Base-by-base conservation (phyloP, 1,140 invertebrate genomes). In the Anthonomus grandis region DNA sequence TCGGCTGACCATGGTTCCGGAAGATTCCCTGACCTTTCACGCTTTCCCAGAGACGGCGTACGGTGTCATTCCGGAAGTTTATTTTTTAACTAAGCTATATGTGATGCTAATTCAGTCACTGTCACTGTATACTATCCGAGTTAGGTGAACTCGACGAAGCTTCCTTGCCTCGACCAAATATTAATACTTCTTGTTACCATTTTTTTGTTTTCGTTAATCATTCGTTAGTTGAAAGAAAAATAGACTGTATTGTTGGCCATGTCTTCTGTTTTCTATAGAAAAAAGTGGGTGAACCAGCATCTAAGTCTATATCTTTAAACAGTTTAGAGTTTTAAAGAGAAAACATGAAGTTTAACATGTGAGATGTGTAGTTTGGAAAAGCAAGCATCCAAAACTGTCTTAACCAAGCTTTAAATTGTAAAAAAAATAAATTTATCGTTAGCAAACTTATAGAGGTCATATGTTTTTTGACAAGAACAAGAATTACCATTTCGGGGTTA, bases 281-380 rank as follows among this genome's bases (percentile, higher is more conserved):
- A 38, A 13, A 38, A 38, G 17, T 38, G 36, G 27, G 27, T 31
- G 27, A n/a, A 31, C 27, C 27, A 31, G 27, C 27, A 38, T 13
- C 36, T 4, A 38, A n/a, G n/a, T n/a, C n/a, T n/a, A n/a, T n/a
- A n/a, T n/a, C n/a, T 38, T 38, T 38, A 38, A 38, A 38, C 17
- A 38, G 36, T 38, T n/a, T 38, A 4, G 27, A 31, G 27, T n/a
- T 38, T 17, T 38, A 38, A 38, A 38, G n/a, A 38, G 36, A 17
- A 38, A 17, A 45, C 42, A 45, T 45, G 42, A 18, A 18, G 22
- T 24, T 45, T 45, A 19, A 45, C 19, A 45, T 45, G 42, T 45
- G 4, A 45, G 13, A 45, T 45, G 42, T 21, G 42, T 5, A 45
- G 18, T 45, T 45, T 45, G 19, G 42, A 4, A 18, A 18, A 41